phyloP scores from a whole-genome alignment of 2,888 invertebrate species.

The Acleris holmiana region DNA sequence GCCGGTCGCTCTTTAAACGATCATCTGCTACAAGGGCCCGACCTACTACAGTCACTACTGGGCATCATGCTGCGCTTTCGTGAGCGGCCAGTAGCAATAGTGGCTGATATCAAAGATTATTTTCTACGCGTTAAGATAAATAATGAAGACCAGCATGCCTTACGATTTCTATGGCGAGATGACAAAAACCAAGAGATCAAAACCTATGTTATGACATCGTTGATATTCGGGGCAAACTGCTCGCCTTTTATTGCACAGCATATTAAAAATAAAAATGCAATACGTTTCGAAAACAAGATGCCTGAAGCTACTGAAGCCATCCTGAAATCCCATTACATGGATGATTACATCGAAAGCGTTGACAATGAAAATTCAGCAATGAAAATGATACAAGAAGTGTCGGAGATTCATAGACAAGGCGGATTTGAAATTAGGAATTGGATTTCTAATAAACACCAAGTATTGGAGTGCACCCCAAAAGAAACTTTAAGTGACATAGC shows the following conservation, averaged over 20 bases:
- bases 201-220: background rate
- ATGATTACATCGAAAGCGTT: slow-evolving; percentile 31
- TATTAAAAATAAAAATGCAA: slow-evolving; percentile 17
- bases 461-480: slow-evolving; percentile 7
- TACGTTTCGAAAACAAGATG: background rate
- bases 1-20: background rate
- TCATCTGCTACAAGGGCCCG: slow-evolving; percentile 4
- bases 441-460: slow-evolving; percentile 3
- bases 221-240: slow-evolving; percentile 13
- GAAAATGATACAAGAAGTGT: slow-evolving; percentile 14
- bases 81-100: background rate
- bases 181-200: background rate
- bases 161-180: background rate
- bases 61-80: slow-evolving; percentile 9
- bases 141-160: background rate
- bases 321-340: slow-evolving; percentile 29
- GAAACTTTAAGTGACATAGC: slow-evolving; percentile 19
- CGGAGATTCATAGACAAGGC: slow-evolving; percentile 13
- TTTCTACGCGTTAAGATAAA: slow-evolving; percentile 7
- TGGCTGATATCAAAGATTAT: background rate
- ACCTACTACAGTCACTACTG: slow-evolving; percentile 7
- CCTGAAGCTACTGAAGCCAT: slow-evolving; percentile 28
- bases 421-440: slow-evolving; percentile 21
- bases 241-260: slow-evolving; percentile 25
- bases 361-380: no score